Conservation (phyloP, 2,888 invertebrate species). For the Sphecodes monilicornis region DNA sequence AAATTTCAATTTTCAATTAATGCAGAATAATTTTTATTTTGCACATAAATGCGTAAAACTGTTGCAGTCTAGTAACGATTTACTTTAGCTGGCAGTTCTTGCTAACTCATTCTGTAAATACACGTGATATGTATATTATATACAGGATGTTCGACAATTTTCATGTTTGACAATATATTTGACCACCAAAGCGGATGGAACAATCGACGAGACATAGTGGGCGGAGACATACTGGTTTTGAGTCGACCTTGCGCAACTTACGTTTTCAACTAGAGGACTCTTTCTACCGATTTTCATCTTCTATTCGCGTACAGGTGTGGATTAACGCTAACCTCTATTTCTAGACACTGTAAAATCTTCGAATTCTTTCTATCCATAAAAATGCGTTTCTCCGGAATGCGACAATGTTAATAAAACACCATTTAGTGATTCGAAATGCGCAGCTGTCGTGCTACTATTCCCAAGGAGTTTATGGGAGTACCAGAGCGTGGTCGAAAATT, state of each 20-base stretch:
- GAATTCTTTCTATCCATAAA: too few relatives aligned
- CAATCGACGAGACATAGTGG: neutral
- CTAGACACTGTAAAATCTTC: too few relatives aligned
- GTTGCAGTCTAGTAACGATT: neutral
- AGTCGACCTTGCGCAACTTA: neutral
- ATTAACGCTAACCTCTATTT: too few relatives aligned
- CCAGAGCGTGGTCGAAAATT: neutral
- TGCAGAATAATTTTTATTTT: neutral
- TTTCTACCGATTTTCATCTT: too few relatives aligned
- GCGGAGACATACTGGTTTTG: neutral
- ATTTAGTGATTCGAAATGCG: neutral
- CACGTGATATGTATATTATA: neutral
- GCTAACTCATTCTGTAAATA: neutral
- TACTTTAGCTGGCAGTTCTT: neutral
- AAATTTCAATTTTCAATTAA: too few relatives aligned
- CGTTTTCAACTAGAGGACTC: neutral
- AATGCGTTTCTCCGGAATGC: neutral
- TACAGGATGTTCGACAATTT: slow-evolving; percentile 17
- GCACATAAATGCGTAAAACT: neutral
- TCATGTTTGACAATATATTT: neutral
- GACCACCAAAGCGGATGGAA: neutral
- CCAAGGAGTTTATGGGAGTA: neutral
- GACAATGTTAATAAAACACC: neutral
- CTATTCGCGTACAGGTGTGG: too few relatives aligned
- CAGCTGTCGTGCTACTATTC: neutral